phyloP scores from a whole-genome alignment of 2,113 vertebrate species.

The Saccopteryx leptura region DNA sequence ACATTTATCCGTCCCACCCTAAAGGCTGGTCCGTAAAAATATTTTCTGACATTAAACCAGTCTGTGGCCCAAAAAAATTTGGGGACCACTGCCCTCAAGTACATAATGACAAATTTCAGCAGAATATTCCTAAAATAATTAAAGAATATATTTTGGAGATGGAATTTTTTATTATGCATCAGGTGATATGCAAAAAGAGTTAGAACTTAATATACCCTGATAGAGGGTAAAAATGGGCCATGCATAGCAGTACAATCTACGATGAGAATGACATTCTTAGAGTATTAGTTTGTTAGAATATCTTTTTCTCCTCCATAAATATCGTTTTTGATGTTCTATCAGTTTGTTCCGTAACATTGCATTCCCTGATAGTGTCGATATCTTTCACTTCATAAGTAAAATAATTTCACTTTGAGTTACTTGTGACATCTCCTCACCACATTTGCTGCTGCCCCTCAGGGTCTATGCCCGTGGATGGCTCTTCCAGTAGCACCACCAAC shows the following conservation, averaged over 20 bases:
- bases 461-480: constrained; percentile 93
- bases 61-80: too few relatives aligned
- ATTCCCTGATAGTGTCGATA: background rate
- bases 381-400: background rate
- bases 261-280: background rate
- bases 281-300: background rate
- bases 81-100: background rate
- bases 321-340: background rate
- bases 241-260: background rate
- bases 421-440: constrained; percentile 89
- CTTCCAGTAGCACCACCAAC: constrained; percentile 92
- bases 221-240: background rate
- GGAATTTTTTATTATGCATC: background rate
- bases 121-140: background rate
- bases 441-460: constrained; percentile 92
- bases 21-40: too few relatives aligned
- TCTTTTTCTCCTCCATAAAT: background rate
- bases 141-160: background rate
- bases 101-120: background rate
- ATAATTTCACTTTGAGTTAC: too few relatives aligned
- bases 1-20: too few relatives aligned
- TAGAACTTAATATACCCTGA: background rate
- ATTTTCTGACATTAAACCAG: too few relatives aligned
- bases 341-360: background rate
- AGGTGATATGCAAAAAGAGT: background rate